Percentiles rank a stretch among this genome's conserved stretches.
phyloP scores from a whole-genome alignment of 1,140 invertebrate species.

The Lepidurus apus region DNA sequence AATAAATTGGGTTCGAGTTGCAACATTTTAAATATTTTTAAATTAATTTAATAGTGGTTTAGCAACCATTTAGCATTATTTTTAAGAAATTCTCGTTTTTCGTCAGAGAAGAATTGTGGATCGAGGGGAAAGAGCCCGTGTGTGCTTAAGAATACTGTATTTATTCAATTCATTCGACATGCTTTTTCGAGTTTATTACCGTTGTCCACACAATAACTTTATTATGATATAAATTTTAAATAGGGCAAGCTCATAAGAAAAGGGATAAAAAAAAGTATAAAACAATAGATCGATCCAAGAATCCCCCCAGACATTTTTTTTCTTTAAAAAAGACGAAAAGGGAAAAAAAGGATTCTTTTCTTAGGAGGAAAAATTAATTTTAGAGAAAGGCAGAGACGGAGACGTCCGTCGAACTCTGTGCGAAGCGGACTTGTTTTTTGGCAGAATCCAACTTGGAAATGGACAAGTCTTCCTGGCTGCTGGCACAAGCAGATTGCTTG shows the following conservation, averaged over 20 bases:
- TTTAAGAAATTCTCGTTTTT: too few species aligned
- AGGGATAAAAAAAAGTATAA: neutral
- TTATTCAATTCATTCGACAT: too few species aligned
- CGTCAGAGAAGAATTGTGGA: too few species aligned
- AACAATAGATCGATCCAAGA: neutral
- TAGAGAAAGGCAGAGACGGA: neutral
- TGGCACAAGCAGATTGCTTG: neutral
- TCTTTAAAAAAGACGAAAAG: neutral
- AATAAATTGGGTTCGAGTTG: neutral
- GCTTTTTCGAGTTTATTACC: too few species aligned
- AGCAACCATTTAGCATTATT: too few species aligned
- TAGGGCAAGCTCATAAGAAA: neutral
- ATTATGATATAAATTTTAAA: neutral
- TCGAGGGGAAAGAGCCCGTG: too few species aligned
- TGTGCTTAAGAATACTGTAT: too few species aligned
- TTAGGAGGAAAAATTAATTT: neutral
- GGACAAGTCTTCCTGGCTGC: neutral
- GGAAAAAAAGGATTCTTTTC: neutral
- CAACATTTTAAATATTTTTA: neutral
- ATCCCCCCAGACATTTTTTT: neutral
- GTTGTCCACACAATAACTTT: too few species aligned
- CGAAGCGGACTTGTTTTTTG: conserved; percentile 8
- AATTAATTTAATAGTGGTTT: too few species aligned
- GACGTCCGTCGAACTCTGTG: neutral
- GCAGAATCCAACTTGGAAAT: neutral